Evolutionary conservation across 2,888 invertebrate genomes (phyloP).

Genomic region (Dolichopus griseipennis): DNA sequence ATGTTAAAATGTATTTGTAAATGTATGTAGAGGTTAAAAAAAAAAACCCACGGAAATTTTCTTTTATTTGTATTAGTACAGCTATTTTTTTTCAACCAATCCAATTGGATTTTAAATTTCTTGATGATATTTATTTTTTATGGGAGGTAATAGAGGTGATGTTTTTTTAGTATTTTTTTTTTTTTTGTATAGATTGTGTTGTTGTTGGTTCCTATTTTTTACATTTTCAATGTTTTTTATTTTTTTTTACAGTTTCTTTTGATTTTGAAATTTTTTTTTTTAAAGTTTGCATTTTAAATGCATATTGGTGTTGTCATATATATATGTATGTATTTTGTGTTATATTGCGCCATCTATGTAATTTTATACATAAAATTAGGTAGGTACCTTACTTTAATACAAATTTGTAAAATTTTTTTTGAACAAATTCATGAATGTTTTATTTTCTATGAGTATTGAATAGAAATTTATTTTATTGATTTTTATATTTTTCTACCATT

Average conservation of each 20-base stretch:
- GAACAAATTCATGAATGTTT: no score
- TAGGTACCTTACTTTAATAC: no score
- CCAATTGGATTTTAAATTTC: slow-evolving; percentile 3
- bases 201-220: background rate
- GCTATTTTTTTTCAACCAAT: background rate
- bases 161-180: background rate
- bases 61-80: background rate
- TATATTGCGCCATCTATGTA: background rate
- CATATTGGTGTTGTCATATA: background rate
- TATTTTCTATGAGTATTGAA: background rate
- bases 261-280: background rate
- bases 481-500: background rate
- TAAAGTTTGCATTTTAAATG: background rate
- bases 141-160: background rate
- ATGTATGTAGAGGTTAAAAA: background rate
- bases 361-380: no score
- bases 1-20: no score
- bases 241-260: background rate
- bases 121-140: background rate
- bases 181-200: background rate
- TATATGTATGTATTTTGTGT: no score
- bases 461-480: slow-evolving; percentile 6
- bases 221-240: background rate
- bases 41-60: background rate
- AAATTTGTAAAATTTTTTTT: no score